Base-by-base conservation (phyloP, 2,113 vertebrate genomes). In the Syrmaticus mikado region DNA sequence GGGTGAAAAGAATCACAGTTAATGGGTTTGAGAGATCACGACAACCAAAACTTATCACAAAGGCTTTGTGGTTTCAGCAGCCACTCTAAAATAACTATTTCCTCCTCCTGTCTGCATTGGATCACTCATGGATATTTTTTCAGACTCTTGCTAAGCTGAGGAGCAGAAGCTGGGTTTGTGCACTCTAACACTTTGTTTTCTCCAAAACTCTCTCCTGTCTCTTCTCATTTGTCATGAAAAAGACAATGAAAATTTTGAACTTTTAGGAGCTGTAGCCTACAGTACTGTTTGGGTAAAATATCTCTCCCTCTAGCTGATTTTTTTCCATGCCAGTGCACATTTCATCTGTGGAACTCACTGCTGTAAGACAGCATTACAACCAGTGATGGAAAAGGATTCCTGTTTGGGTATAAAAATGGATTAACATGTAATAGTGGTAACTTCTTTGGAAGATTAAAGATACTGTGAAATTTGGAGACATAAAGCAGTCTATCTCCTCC, bases 11-110 rank as follows among this genome's bases (percentile, higher is more conserved):
- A 73, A 50, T 74, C 74, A 58, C 28, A 32, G 41, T 18, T 90
- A 95, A 93, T 94, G 92, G 73, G 36, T 84, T 7, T 28, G 72
- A 87, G 79, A 75, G 55, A 45, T 62, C 60, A 16, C 89, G 71
- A 34, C 16, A 25, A 72, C 1, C 15, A 87, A 85, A 91, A 76
- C 62, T 1, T 40, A 22, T 27, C 40, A 46, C 20, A 3, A 21
- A 22, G 11, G 91, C 1, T 3, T 28, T 30, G 48, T 2, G 65
- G 57, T 85, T 95, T 75, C 81, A 21, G 41, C 76, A 77, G 83
- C 36, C 1, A 0, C 78, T 40, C 2, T 32, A 28, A 72, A 91
- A 87, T 57, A 53, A 24, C 14, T 6, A 0, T 20, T 38, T 61
- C 52, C 66, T 57, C 32, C 73, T 48, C 43, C n/a, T 13, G 24